Base-by-base conservation (phyloP, 2,888 invertebrate genomes). In the Sacculina carcini region DNA sequence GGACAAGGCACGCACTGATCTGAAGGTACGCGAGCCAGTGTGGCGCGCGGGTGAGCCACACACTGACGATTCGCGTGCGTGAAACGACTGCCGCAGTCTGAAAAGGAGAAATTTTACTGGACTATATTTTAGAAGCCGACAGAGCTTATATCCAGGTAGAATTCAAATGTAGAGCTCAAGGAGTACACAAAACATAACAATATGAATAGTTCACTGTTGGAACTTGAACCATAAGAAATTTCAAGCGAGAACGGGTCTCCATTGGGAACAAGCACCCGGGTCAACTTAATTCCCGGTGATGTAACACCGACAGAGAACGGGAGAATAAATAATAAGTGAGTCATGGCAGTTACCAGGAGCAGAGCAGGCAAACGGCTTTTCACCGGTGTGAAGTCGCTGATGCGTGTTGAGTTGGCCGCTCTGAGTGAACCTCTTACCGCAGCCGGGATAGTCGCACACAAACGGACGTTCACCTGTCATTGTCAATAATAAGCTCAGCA, bases 31-130 rank as follows among this genome's bases (percentile, higher is more conserved):
- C 50, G 39, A 16, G 29, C 29, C 38, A 40, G 40, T 14, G 39
- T 29, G 2, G 72, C 71, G 54, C 72, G 72, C 0, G 79, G 79
- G 66, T 80, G 80, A 54, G 75, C 72, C 1, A 75, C 72, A 62
- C 80, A 80, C 58, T 77, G 78, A 28, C 80, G 67, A 62, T 80
- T 80, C 1, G 79, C 78, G 64, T 80, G 80, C 2, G 79, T 78
- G 61, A 79, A 80, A 54, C 77, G 67, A 62, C 73, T 75, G 32
- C 67, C 67, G 63, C 80, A 80, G 48, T 69, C 66, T 65, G 57
- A 19, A 57, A 54, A n/a, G 62, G 51, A 50, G 58, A 56, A 50
- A 53, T 54, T 7, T n/a, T n/a, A n/a, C n/a, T n/a, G n/a, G n/a
- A n/a, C n/a, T n/a, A n/a, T n/a, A n/a, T n/a, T n/a, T n/a, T n/a